These are phyloP conservation scores for Tachystola acroxantha DNA, from an alignment of 2,888 invertebrate genomes.

Conservation along the genomic window DNA sequence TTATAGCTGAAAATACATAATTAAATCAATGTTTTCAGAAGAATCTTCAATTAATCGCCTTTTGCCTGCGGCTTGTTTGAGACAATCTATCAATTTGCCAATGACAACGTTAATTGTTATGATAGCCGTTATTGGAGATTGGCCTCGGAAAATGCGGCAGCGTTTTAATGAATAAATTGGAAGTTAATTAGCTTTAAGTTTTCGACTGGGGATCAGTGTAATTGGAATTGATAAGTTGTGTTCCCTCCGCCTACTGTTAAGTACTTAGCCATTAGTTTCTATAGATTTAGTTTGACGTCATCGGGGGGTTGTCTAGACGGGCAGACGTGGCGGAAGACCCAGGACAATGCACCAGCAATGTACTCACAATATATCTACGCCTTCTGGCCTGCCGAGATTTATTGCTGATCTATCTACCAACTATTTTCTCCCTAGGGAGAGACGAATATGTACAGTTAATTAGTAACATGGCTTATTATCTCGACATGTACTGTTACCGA, in stretches of 20 bases:
- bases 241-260: neutral
- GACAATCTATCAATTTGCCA: constrained; percentile 1
- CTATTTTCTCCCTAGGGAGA: too few species aligned
- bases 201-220: neutral
- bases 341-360: constrained; percentile 35
- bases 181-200: neutral
- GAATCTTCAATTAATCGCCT: neutral
- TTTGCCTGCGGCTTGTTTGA: neutral
- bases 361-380: neutral
- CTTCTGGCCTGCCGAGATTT: too few species aligned
- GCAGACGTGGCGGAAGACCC: constrained; percentile 35
- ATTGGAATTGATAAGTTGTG: constrained; percentile 1
- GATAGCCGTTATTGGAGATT: neutral
- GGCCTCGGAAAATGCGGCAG: neutral
- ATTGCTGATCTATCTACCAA: too few species aligned
- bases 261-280: too few species aligned
- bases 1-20: too few species aligned
- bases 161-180: neutral
- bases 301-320: constrained; percentile 40
- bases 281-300: constrained; percentile 36
- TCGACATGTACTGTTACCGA: too few species aligned
- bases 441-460: too few species aligned
- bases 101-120: constrained; percentile 1
- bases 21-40: too few species aligned
- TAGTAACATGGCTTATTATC: too few species aligned